Percentiles rank a stretch among this genome's conserved stretches.
phyloP scores from a whole-genome alignment of 2,888 invertebrate genomes.

The Chrysolina oricalcia region DNA sequence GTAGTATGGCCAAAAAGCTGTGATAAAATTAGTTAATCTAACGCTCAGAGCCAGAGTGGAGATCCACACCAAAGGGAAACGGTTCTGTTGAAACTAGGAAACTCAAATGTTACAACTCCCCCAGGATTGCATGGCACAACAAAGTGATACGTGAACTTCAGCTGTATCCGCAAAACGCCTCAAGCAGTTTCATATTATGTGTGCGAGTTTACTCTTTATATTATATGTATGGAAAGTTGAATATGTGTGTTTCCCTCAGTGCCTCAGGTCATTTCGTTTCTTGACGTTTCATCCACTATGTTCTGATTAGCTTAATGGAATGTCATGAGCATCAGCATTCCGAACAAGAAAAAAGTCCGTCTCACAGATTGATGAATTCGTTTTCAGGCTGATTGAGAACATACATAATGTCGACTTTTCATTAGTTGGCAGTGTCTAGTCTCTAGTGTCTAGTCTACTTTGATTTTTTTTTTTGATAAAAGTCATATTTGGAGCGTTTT shows the following conservation, averaged over 20 bases:
- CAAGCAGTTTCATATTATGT: background rate
- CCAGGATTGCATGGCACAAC: slow-evolving; percentile 9
- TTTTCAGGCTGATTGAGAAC: no score
- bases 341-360: no score
- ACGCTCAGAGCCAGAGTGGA: background rate
- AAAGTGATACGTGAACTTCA: slow-evolving; percentile 12
- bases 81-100: slow-evolving; percentile 23
- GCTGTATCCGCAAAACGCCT: background rate
- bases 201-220: background rate
- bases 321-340: no score
- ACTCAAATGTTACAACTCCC: slow-evolving; percentile 28
- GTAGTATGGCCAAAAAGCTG: slow-evolving; percentile 6
- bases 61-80: background rate
- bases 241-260: background rate
- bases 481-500: no score
- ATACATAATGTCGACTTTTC: no score
- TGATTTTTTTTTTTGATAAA: no score
- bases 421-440: no score
- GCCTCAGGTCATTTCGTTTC: slow-evolving; percentile 1
- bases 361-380: no score
- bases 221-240: background rate
- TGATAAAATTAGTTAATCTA: slow-evolving; percentile 13
- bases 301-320: no score
- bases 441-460: no score
- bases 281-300: no score